Conservation (phyloP, 2,797 vertebrate species). For the Gila robusta region DNA sequence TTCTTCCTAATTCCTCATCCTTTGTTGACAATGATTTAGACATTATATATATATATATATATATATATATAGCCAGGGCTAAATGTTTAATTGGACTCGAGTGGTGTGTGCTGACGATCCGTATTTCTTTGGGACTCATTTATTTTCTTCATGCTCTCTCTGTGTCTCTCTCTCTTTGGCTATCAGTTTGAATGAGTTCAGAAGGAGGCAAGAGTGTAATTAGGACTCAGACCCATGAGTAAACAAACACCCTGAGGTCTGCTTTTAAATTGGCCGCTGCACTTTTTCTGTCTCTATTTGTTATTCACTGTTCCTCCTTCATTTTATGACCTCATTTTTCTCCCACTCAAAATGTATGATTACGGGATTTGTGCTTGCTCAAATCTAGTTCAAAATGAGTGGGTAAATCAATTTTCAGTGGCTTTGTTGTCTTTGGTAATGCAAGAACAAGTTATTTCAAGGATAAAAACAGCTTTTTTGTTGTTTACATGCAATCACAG, state of each 20-base stretch:
- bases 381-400: constrained; percentile 6
- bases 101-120: background rate
- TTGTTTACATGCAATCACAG: background rate
- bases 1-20: background rate
- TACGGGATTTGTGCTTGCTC: constrained; percentile 1
- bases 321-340: constrained; percentile 8
- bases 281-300: constrained; percentile 21
- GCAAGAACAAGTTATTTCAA: background rate
- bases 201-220: constrained; percentile 26
- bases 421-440: constrained; percentile 4
- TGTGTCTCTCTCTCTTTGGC: background rate
- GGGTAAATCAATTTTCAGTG: background rate
- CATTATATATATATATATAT: background rate
- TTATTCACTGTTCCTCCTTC: background rate
- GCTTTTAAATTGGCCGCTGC: constrained; percentile 28
- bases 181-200: background rate
- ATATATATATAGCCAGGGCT: background rate
- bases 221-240: constrained; percentile 27
- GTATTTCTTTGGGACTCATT: background rate
- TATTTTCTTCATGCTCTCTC: background rate
- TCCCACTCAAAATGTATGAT: background rate
- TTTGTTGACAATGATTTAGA: background rate
- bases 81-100: constrained; percentile 4
- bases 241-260: constrained; percentile 38
- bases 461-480: background rate